Percentiles rank a stretch among this genome's conserved stretches.
Evolutionary conservation across 2,797 vertebrate species (phyloP).

Genomic region (Kryptolebias ocellatus): DNA sequence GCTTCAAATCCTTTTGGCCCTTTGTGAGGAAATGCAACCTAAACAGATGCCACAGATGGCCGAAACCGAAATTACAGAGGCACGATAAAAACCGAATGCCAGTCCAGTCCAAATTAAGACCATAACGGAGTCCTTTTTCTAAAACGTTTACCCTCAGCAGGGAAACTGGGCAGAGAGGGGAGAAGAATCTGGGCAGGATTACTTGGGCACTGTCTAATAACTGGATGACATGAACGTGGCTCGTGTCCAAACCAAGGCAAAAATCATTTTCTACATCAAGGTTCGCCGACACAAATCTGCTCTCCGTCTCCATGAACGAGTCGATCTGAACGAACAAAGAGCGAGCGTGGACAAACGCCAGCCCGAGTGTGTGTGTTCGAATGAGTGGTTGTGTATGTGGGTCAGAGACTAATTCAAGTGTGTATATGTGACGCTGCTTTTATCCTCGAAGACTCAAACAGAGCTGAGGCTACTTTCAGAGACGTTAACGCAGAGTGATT

Average conservation of each 20-base stretch:
- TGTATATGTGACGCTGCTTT: slow-evolving; percentile 18
- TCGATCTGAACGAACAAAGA: slow-evolving; percentile 51
- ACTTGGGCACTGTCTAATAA: slow-evolving; percentile 41
- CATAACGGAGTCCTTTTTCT: slow-evolving; percentile 28
- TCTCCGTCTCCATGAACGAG: slow-evolving; percentile 19
- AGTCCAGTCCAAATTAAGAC: slow-evolving; percentile 25
- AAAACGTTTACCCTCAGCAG: slow-evolving; percentile 13
- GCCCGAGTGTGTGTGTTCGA: slow-evolving; percentile 14
- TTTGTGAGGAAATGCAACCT: not conserved
- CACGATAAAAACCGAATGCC: slow-evolving; percentile 30
- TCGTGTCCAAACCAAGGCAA: slow-evolving; percentile 55
- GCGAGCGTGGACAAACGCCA: slow-evolving; percentile 8
- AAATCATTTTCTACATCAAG: slow-evolving; percentile 65
- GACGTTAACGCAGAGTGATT: slow-evolving; percentile 1
- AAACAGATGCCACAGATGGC: slow-evolving; percentile 30
- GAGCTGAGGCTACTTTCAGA: slow-evolving; percentile 22
- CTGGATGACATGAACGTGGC: slow-evolving; percentile 47
- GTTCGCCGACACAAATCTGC: slow-evolving; percentile 65
- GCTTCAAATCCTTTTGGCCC: not conserved
- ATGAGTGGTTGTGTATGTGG: slow-evolving; percentile 30
- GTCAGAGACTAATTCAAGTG: slow-evolving; percentile 61
- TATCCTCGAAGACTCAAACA: slow-evolving; percentile 50
- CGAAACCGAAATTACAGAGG: slow-evolving; percentile 33
- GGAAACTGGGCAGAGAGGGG: slow-evolving; percentile 21
- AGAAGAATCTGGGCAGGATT: slow-evolving; percentile 38